Evolutionary conservation across 2,113 vertebrate genomes (phyloP).

Genomic region (Entelurus aequoreus): DNA sequence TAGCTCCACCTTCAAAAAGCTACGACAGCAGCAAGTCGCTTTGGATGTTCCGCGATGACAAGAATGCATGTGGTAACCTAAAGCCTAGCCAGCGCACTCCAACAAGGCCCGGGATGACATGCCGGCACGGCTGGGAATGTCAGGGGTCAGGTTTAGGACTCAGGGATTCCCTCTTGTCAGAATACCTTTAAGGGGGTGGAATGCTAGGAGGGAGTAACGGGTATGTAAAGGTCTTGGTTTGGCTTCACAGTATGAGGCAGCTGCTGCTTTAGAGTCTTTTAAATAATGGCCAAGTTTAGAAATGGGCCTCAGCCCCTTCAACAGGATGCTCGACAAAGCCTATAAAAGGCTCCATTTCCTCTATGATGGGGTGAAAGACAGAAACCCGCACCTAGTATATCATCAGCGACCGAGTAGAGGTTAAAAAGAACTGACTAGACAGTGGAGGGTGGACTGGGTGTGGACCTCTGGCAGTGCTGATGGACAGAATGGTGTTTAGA

Average conservation of each 20-base stretch:
- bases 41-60: constrained; percentile 23
- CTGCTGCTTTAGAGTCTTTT: constrained; percentile 44
- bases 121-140: constrained; percentile 50
- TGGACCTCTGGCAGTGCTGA: constrained; percentile 21
- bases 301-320: constrained; percentile 34
- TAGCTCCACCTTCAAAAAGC: constrained; percentile 31
- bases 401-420: neutral
- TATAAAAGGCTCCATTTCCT: constrained; percentile 16
- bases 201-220: constrained; percentile 41
- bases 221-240: constrained; percentile 31
- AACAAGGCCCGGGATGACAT: constrained; percentile 38
- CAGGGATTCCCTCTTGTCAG: constrained; percentile 49
- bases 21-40: constrained; percentile 26
- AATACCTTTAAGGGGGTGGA: constrained; percentile 35
- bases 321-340: constrained; percentile 38
- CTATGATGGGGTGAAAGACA: neutral
- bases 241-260: constrained; percentile 45
- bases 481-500: constrained; percentile 41
- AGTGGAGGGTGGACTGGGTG: constrained; percentile 32
- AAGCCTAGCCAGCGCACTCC: constrained; percentile 32
- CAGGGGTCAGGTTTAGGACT: constrained; percentile 51
- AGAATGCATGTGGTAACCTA: constrained; percentile 47
- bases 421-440: neutral
- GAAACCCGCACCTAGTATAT: neutral
- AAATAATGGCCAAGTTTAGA: constrained; percentile 49